Percentiles rank a stretch among this genome's conserved stretches.
These are phyloP conservation scores for Chiloscyllium plagiosum DNA, from an alignment of 2,113 vertebrate genomes.

Conservation along the genomic window DNA sequence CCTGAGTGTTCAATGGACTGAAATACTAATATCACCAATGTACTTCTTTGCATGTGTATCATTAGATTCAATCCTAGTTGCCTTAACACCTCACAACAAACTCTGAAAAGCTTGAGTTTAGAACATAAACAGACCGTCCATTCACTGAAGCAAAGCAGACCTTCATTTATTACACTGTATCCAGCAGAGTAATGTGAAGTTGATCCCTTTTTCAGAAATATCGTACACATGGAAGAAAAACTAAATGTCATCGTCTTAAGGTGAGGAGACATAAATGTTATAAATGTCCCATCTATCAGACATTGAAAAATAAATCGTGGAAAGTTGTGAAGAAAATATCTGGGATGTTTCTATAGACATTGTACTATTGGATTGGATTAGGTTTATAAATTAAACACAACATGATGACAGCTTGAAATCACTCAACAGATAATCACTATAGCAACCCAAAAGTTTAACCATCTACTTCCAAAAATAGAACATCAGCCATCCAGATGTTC, in stretches of 20 bases:
- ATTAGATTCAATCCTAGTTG: not conserved
- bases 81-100: conserved; percentile 65
- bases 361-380: conserved; percentile 54
- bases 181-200: conserved; percentile 61
- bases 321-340: conserved; percentile 69
- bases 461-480: conserved; percentile 62
- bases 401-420: conserved; percentile 69
- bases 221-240: conserved; percentile 71
- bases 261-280: conserved; percentile 74
- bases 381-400: conserved; percentile 81
- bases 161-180: conserved; percentile 63
- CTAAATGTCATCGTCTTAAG: conserved; percentile 77
- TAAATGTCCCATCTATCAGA: conserved; percentile 78
- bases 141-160: conserved; percentile 70
- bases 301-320: conserved; percentile 70
- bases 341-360: conserved; percentile 55
- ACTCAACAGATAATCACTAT: conserved; percentile 82
- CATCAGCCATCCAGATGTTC: conserved; percentile 53
- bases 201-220: conserved; percentile 63
- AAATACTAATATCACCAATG: not conserved
- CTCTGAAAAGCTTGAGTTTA: conserved; percentile 63
- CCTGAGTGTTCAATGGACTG: not conserved
- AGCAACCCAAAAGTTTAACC: conserved; percentile 76
- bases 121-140: conserved; percentile 63
- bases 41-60: not conserved